These are phyloP conservation scores for Uloborus plumipes DNA, from an alignment of 2,888 invertebrate species.

Conservation along the genomic window DNA sequence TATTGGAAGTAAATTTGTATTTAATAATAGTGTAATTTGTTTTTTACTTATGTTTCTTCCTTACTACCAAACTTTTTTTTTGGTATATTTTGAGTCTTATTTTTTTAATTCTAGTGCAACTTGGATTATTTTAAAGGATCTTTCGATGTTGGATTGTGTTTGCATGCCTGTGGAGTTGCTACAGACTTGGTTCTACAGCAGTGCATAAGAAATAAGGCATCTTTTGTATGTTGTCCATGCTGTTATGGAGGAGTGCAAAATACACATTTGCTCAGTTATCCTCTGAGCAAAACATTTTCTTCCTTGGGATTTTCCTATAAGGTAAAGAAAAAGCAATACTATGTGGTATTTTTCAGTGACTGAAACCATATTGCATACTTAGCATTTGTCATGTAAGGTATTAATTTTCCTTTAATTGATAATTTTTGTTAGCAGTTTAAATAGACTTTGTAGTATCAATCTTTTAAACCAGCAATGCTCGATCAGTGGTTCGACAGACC, in stretches of 20 bases:
- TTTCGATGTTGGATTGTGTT: constrained; percentile 86
- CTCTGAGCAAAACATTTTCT: constrained; percentile 77
- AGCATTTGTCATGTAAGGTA: too few species aligned
- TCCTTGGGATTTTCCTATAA: constrained; percentile 56
- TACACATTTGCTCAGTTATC: constrained; percentile 85
- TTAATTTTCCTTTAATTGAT: not conserved
- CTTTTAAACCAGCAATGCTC: not conserved
- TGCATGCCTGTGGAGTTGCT: constrained; percentile 95
- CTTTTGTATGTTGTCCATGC: constrained; percentile 92
- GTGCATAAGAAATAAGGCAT: constrained; percentile 82
- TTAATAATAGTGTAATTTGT: too few species aligned
- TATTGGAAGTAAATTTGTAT: too few species aligned
- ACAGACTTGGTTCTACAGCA: constrained; percentile 91
- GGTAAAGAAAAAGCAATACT: constrained; percentile 11
- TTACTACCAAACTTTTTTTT: not conserved
- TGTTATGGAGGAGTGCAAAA: constrained; percentile 91
- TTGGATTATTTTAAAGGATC: constrained; percentile 85
- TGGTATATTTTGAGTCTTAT: not conserved
- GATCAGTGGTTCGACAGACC: too few species aligned
- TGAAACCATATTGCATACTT: too few species aligned
- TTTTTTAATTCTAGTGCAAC: constrained; percentile 80
- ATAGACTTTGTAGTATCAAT: not conserved
- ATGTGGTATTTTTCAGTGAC: not conserved
- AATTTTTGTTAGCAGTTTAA: not conserved
- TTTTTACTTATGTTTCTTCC: not conserved